Base-by-base conservation (phyloP, 2,888 invertebrate genomes). In the Sesia bembeciformis region DNA sequence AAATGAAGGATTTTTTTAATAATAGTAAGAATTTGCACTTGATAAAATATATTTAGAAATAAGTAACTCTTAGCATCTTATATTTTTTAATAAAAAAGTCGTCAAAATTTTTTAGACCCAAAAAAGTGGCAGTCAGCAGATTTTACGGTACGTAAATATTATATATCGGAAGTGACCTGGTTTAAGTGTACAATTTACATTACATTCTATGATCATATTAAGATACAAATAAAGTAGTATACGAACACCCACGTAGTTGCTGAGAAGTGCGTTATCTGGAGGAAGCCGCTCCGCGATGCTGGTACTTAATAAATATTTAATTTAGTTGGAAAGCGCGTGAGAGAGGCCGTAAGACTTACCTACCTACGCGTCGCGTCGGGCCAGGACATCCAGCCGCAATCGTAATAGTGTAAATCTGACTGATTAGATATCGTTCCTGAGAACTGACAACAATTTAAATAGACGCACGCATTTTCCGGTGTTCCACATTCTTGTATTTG, bases 341-440 rank as follows among this genome's bases (percentile, higher is more conserved):
- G 67, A 74, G 67, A 64, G 66, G 66, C 23, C 23, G 23, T 2
- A 23, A 23, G 23, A 23, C 23, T 1, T 23, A 23, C 23, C 23
- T 23, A 23, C 23, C 23, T 23, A 23, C 23, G 23, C 63, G 66
- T 68, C 63, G 51, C 53, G 56, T 51, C 55, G 66, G 70, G 70
- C 64, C 72, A 72, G 70, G 67, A 64, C 68, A 70, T 73, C 67
- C 72, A 74, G 71, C 62, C 69, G 71, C 75, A 84, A 78, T 81
- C 74, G 79, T 81, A 76, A 78, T 81, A 71, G 76, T 76, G 74
- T 82, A 81, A 78, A 82, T 79, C 75, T 76, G 70, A 66, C 74
- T 77, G 86, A 89, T 87, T 88, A 87, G 86, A 89, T 88, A 86
- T 69, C 78, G 74, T 71, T 75, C 78, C 74, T 85, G 86, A 84